These are phyloP conservation scores for Zoanthus solanderi DNA, from an alignment of 92 coral and sea anemone species.

Conservation along the genomic window DNA sequence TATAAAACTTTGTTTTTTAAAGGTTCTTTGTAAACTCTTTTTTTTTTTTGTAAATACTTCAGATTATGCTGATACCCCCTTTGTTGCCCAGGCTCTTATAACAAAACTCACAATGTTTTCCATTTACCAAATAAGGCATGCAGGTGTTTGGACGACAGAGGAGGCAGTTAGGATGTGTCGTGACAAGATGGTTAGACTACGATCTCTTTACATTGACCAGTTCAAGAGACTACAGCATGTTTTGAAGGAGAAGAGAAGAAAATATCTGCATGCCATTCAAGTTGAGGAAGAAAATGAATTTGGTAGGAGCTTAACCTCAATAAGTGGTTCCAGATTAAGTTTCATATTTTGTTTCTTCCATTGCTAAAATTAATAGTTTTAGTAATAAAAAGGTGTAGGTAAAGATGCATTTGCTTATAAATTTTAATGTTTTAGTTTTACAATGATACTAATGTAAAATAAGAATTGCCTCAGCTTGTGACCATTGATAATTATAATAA, in stretches of 20 bases:
- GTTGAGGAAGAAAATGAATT: slow-evolving; percentile 82
- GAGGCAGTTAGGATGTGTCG: slow-evolving; percentile 90
- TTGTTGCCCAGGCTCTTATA: too few species aligned
- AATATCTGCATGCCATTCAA: slow-evolving; percentile 84
- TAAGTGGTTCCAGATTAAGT: background rate
- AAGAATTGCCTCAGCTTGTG: too few species aligned
- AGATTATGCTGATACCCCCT: too few species aligned
- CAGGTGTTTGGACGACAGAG: slow-evolving; percentile 97
- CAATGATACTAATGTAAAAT: too few species aligned
- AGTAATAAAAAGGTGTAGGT: too few species aligned
- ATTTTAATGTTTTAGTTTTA: too few species aligned
- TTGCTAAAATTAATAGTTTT: background rate
- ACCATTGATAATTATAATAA: too few species aligned
- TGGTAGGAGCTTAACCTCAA: slow-evolving; percentile 30
- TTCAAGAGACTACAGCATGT: slow-evolving; percentile 94
- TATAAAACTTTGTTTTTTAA: too few species aligned
- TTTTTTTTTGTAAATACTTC: too few species aligned
- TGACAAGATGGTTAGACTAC: slow-evolving; percentile 89
- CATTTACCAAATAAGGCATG: slow-evolving; percentile 72
- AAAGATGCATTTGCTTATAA: too few species aligned
- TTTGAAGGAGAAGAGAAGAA: slow-evolving; percentile 88
- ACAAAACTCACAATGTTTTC: too few species aligned
- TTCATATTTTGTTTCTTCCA: background rate
- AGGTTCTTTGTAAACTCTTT: too few species aligned
- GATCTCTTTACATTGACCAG: slow-evolving; percentile 90